phyloP scores from a whole-genome alignment of 2,888 invertebrate genomes.

The Cataglyphis rosenhaueri region DNA sequence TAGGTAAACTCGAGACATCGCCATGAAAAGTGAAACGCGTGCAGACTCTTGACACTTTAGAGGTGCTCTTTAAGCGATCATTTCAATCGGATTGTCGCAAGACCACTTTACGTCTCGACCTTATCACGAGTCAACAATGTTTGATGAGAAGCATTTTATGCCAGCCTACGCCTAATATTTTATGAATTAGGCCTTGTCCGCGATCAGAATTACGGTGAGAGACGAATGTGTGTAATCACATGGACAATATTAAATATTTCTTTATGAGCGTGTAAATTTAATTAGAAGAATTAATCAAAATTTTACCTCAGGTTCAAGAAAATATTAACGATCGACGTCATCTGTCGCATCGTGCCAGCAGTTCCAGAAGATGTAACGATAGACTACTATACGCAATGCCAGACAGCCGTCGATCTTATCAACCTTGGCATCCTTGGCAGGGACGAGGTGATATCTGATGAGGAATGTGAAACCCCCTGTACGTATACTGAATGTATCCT shows the following conservation, averaged over 20 bases:
- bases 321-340: constrained; percentile 58
- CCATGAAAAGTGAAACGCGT: not conserved
- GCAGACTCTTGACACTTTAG: not conserved
- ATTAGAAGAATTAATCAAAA: not conserved
- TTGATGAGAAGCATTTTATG: not conserved
- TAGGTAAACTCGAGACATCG: constrained; percentile 66
- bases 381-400: constrained; percentile 69
- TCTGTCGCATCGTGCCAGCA: constrained; percentile 67
- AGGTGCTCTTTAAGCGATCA: not conserved
- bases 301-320: constrained; percentile 22
- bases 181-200: not conserved
- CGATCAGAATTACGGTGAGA: constrained; percentile 16
- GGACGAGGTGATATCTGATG: constrained; percentile 70
- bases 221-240: not conserved
- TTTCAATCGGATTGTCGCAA: constrained; percentile 3
- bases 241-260: not conserved
- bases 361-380: constrained; percentile 52
- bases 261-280: not conserved
- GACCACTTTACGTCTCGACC: not conserved
- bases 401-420: constrained; percentile 68
- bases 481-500: constrained; percentile 99
- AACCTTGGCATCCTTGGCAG: constrained; percentile 27
- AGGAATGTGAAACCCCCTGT: constrained; percentile 93
- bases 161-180: not conserved
- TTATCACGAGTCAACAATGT: not conserved